These are phyloP conservation scores for Eurytoma californica DNA, from an alignment of 2,888 invertebrate genomes.

Conservation along the genomic window DNA sequence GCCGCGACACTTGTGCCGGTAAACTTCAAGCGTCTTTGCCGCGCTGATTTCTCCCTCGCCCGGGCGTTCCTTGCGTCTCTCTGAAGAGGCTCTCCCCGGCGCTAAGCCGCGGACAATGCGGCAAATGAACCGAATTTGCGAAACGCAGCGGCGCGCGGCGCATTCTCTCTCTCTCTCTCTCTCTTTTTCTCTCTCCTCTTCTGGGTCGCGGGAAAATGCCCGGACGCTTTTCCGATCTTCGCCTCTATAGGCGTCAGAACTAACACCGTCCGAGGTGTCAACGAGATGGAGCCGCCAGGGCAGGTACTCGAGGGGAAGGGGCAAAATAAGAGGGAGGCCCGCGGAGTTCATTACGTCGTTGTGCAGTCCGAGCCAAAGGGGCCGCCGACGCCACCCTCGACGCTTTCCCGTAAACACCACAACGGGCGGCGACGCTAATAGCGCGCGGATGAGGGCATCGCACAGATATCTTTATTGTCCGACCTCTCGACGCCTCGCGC, in stretches of 20 bases:
- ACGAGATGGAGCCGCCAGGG: slow-evolving; percentile 61
- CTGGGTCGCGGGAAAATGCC: slow-evolving; percentile 37
- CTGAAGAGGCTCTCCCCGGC: slow-evolving; percentile 67
- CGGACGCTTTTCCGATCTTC: slow-evolving; percentile 51
- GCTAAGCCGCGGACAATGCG: slow-evolving; percentile 72
- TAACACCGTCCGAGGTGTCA: slow-evolving; percentile 74
- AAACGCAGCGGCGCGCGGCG: slow-evolving; percentile 64
- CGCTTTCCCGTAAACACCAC: slow-evolving; percentile 42
- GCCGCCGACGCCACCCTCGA: slow-evolving; percentile 17
- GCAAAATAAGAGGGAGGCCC: background rate
- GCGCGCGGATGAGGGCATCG: slow-evolving; percentile 17
- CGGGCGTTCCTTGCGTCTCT: slow-evolving; percentile 11
- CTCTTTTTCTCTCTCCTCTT: background rate
- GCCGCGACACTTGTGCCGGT: slow-evolving; percentile 62
- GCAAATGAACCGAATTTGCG: slow-evolving; percentile 75
- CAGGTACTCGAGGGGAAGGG: slow-evolving; percentile 43
- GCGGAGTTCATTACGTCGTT: slow-evolving; percentile 58
- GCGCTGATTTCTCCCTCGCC: slow-evolving; percentile 61
- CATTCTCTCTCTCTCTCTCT: slow-evolving; percentile 46
- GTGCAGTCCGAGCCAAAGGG: slow-evolving; percentile 29
- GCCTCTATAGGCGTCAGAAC: slow-evolving; percentile 71
- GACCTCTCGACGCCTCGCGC: background rate
- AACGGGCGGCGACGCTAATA: slow-evolving; percentile 33
- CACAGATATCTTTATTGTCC: slow-evolving; percentile 46
- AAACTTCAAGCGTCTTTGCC: slow-evolving; percentile 74